Percentiles rank a stretch among this genome's conserved stretches.
Evolutionary conservation across 2,113 vertebrate species (phyloP).

Genomic region (Condylura cristata): DNA sequence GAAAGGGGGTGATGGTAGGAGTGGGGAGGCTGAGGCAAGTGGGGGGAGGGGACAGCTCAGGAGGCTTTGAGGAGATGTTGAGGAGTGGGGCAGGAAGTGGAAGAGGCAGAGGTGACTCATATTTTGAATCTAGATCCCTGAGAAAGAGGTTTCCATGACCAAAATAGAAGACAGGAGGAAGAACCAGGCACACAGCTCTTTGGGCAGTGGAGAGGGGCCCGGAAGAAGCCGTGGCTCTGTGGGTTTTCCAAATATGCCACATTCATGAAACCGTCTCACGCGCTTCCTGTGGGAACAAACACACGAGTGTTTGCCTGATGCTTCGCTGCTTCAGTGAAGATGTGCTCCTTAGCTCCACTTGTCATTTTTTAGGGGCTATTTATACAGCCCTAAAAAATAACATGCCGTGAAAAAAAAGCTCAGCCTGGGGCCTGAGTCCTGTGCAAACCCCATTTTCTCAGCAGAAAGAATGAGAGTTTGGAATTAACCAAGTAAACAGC

Average conservation of each 20-base stretch:
- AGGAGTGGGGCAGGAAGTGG: not conserved
- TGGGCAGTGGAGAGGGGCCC: not conserved
- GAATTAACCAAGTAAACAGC: not conserved
- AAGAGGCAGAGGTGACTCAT: not conserved
- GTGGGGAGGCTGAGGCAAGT: fast-evolving
- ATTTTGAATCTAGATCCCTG: not conserved
- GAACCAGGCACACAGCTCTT: not conserved
- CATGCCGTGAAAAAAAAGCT: not conserved
- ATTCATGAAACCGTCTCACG: not conserved
- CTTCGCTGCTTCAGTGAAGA: not conserved
- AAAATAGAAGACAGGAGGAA: not conserved
- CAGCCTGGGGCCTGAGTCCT: not conserved
- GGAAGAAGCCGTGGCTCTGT: not conserved
- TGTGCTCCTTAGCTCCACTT: not conserved
- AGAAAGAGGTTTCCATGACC: not conserved
- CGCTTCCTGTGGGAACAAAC: not conserved
- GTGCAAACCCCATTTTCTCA: not conserved
- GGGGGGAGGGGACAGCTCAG: not conserved
- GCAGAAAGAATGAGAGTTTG: not conserved
- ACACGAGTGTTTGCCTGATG: fast-evolving
- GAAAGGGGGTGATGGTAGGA: fast-evolving
- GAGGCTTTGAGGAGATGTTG: not conserved
- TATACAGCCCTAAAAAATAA: not conserved
- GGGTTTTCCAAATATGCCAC: not conserved
- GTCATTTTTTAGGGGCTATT: not conserved